Evolutionary conservation across 2,797 vertebrate genomes (phyloP), one percentile per base, ranked within the genome.

Genomic region (Megalops cyprinoides): DNA sequence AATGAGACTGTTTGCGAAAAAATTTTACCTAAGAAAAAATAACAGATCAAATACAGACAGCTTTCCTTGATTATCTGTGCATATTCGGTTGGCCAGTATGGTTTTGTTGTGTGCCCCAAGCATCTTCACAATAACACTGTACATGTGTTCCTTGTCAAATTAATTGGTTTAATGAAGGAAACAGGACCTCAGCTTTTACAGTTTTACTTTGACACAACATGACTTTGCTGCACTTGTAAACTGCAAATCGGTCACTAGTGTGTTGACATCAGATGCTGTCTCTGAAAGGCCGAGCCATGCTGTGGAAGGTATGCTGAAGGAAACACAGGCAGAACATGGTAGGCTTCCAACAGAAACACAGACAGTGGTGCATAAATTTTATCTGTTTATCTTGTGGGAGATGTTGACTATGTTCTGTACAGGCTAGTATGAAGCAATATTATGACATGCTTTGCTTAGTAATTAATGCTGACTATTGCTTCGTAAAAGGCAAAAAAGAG

Each of bases 111-210:
- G n/a, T n/a, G n/a, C n/a, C n/a, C n/a, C n/a, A n/a, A n/a, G n/a
- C n/a, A n/a, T n/a, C n/a, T n/a, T n/a, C n/a, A n/a, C 37, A 39
- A 15, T 7, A 69, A 20, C 1, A 23, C 42, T 14, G 20, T 9
- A 23, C 20, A 71, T 71, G 39, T 71, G 37, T 71, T 44, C 37
- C 25, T 71, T 71, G 67, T 71, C 67, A 67, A 71, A 39, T n/a
- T 65, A 34, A 37, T 65, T 3, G 4, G 34, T 71, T 71, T 18
- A n/a, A 2, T 18, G n/a, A 44, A 71, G 67, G 67, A 71, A 71
- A 44, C 67, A 71, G 39, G 39, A 44, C 39, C 39, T 71, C 67
- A 71, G 67, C 23, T 3, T 71, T 71, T 44, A 23, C 37, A n/a
- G 7, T 71, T 44, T 20, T 20, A 4, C 67, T 44, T 39, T 71